A percentile compares a stretch with the other conserved stretches of the same genome.
Conservation (phyloP, 1,140 invertebrate species). For the Penaeus vannamei region DNA sequence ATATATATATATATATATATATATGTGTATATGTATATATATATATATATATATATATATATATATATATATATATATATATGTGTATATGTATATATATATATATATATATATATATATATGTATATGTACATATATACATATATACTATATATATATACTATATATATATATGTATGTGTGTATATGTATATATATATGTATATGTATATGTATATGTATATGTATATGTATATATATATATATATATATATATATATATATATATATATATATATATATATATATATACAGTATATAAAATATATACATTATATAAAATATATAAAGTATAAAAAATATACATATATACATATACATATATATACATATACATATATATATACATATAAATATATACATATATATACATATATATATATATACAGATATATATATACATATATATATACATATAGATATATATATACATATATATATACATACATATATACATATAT, state of each 20-base stretch:
- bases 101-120: not conserved
- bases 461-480: no score
- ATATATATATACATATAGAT: no score
- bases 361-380: no score
- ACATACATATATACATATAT: no score
- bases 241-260: slow-evolving; percentile 10
- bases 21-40: slow-evolving; percentile 20
- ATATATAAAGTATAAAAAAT: no score
- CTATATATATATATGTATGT: not conserved
- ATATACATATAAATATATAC: no score
- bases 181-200: not conserved
- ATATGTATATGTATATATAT: not conserved
- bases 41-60: not conserved
- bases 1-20: slow-evolving; percentile 21
- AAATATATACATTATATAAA: not conserved
- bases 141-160: not conserved
- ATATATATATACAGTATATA: not conserved
- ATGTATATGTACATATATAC: not conserved
- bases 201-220: not conserved
- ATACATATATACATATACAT: no score
- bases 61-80: not conserved
- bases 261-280: not conserved
- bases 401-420: no score
- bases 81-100: not conserved
- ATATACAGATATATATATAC: no score